phyloP scores from a whole-genome alignment of 1,140 invertebrate species.

The Vanessa atalanta region DNA sequence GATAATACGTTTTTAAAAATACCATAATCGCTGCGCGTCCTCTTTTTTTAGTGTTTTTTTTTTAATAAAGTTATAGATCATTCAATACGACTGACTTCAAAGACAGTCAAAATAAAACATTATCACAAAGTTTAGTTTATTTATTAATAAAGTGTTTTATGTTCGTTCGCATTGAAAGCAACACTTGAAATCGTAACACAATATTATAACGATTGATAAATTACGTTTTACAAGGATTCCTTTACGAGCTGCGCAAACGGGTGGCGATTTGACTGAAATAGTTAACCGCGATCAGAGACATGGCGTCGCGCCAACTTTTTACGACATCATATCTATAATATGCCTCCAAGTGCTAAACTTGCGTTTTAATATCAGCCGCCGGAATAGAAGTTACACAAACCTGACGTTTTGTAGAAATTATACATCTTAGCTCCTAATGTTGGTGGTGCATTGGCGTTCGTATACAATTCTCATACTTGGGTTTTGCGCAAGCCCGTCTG shows the following conservation, averaged over 20 bases:
- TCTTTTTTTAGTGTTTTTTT: too few species aligned
- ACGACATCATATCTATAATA: conserved; percentile 47
- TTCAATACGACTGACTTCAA: too few species aligned
- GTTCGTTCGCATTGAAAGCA: neutral
- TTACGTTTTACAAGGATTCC: conserved; percentile 30
- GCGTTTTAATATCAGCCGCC: conserved; percentile 3
- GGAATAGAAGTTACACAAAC: neutral
- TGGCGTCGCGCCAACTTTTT: conserved; percentile 50
- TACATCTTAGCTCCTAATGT: neutral
- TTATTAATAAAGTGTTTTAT: too few species aligned
- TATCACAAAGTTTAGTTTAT: too few species aligned
- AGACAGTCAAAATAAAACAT: too few species aligned
- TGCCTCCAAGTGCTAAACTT: conserved; percentile 37
- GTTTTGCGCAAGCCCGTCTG: too few species aligned
- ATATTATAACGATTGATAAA: neutral
- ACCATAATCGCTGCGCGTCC: too few species aligned
- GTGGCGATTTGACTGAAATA: conserved; percentile 60
- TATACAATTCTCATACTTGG: too few species aligned
- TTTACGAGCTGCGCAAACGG: conserved; percentile 48
- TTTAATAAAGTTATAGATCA: too few species aligned
- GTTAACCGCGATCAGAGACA: conserved; percentile 45
- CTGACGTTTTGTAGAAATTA: neutral
- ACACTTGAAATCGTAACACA: neutral
- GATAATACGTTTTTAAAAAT: too few species aligned
- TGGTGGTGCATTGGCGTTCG: neutral